Conservation (phyloP, 2,113 vertebrate genomes). For the Aleadryas rufinucha region DNA sequence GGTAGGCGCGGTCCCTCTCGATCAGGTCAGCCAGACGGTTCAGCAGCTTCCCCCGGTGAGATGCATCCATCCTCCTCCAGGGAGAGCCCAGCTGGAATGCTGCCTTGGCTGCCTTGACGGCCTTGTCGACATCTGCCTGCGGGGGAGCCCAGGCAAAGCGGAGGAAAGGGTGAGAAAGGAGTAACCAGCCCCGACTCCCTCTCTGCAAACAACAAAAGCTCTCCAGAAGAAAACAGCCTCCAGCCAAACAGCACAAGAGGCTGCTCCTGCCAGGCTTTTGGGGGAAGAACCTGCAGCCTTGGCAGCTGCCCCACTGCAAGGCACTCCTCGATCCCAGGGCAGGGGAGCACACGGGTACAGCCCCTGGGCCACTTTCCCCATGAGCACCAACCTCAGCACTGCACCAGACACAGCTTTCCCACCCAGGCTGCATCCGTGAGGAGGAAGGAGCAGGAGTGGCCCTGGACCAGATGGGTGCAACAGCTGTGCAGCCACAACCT, state of each 20-base stretch:
- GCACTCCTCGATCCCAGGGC: not conserved
- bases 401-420: not conserved
- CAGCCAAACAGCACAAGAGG: not conserved
- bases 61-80: constrained; percentile 93
- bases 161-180: not conserved
- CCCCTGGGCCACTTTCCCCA: not conserved
- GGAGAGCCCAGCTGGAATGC: constrained; percentile 91
- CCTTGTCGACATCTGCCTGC: constrained; percentile 91
- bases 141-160: not conserved
- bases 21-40: constrained; percentile 86
- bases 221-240: not conserved
- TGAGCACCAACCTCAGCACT: not conserved
- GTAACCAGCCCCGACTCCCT: accelerated
- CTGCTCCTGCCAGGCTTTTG: not conserved
- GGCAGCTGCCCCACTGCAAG: not conserved
- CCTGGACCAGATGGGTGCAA: not conserved
- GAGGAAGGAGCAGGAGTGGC: not conserved
- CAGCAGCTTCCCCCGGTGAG: constrained; percentile 85
- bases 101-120: constrained; percentile 84
- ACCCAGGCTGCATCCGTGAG: accelerated
- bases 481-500: not conserved
- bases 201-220: not conserved
- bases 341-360: accelerated
- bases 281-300: not conserved
- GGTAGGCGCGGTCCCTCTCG: constrained; percentile 87